phyloP scores from a whole-genome alignment of 2,888 invertebrate species.

The Micropterix aruncella region DNA sequence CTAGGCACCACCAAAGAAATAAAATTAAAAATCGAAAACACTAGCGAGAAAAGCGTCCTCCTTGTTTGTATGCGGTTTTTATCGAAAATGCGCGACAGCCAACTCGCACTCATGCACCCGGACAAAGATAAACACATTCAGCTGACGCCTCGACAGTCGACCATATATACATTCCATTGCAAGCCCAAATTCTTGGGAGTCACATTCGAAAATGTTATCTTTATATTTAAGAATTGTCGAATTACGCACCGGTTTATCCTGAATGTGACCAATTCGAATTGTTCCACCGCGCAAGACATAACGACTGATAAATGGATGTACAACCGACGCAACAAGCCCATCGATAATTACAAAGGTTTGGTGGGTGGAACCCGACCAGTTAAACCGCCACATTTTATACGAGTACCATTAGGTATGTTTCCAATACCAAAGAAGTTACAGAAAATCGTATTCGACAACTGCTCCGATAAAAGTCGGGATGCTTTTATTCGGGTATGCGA shows the following conservation, averaged over 20 bases:
- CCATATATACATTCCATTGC: slow-evolving; percentile 35
- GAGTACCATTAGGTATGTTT: slow-evolving; percentile 31
- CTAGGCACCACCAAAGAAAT: slow-evolving; percentile 27
- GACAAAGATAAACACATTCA: slow-evolving; percentile 18
- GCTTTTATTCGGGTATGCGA: slow-evolving; percentile 24
- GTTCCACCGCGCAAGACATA: slow-evolving; percentile 14
- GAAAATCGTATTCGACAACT: slow-evolving; percentile 25
- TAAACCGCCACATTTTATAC: slow-evolving; percentile 44
- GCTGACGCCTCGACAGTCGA: slow-evolving; percentile 27
- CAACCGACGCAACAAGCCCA: slow-evolving; percentile 16
- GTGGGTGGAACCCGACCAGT: slow-evolving; percentile 39
- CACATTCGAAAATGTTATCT: slow-evolving; percentile 43
- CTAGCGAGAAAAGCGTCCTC: slow-evolving; percentile 25
- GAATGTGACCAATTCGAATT: slow-evolving; percentile 20
- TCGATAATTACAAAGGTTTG: slow-evolving; percentile 15
- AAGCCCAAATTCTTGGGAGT: slow-evolving; percentile 43
- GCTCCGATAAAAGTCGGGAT: slow-evolving; percentile 21
- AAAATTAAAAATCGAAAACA: slow-evolving; percentile 31
- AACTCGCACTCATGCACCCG: slow-evolving; percentile 23
- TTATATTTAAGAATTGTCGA: slow-evolving; percentile 45
- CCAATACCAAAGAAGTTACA: slow-evolving; percentile 35
- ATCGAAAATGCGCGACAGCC: slow-evolving; percentile 35
- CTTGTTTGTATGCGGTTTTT: slow-evolving; percentile 35
- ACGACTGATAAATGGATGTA: slow-evolving; percentile 14
- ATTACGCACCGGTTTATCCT: slow-evolving; percentile 44